Evolutionary conservation across 2,797 vertebrate genomes (phyloP), one percentile per base, ranked within the genome.

Genomic region (Phyllotis vaccarum): DNA sequence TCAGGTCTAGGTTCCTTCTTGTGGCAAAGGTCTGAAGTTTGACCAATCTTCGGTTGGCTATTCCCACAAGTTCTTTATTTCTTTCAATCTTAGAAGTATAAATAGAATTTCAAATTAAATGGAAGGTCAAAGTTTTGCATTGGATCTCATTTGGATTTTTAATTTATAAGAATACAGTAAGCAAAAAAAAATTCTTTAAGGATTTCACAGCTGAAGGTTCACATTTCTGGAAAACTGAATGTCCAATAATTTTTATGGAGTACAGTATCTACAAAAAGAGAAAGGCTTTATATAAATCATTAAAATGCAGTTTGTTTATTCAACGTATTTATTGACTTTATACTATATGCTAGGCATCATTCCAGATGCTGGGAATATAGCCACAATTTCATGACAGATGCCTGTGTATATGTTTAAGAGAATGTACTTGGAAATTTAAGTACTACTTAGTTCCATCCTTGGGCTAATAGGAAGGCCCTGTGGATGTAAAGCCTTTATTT

Each of bases 241-340:
- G 27, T 78, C 11, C 1, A 62, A 31, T 86, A n/a, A n/a, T 79
- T 88, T 76, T 95, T 75, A 90, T 96, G 66, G 6, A 68, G 4
- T 14, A 80, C 40, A 27, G 16, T 72, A 16, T 70, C 13, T 52
- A 56, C 40, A 66, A 95, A 83, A n/a, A 68, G 5, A 90, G 12
- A 72, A n/a, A 91, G 3, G 6, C 6, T 68, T 6, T 37, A 27
- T 78, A 92, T 72, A 93, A 97, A 89, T 93, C 40, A 88, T 64
- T 95, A 86, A 83, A 97, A 76, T 91, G 3, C 1, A 93, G 62
- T 96, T 96, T 6, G 60, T 89, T 93, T 85, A 75, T 95, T 68
- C 70, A 80, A 70, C 56, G n/a, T 49, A 49, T 5, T 49, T 49
- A 49, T 49, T 49, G 46, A 49, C 46, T 49, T 49, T 49, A 49